Evolutionary conservation across 2,888 invertebrate species (phyloP).

Genomic region (Dynastes hyllus): DNA sequence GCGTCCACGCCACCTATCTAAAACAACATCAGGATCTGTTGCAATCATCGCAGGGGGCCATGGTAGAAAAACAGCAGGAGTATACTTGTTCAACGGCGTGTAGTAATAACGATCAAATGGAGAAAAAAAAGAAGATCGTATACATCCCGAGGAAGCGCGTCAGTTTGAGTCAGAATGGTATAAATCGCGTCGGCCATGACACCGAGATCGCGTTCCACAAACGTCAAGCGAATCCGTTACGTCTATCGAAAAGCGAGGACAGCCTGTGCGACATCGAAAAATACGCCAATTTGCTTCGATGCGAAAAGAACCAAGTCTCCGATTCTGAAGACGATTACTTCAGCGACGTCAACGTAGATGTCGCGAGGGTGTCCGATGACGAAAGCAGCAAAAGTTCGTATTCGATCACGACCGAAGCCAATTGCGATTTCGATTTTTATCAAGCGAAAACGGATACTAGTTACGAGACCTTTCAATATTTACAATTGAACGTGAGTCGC

Average conservation of each 20-base stretch:
- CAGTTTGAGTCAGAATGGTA: conserved; percentile 62
- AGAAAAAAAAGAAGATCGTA: not conserved
- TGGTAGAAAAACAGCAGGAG: not conserved
- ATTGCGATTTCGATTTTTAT: conserved; percentile 78
- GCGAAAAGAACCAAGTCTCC: conserved; percentile 47
- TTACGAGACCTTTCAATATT: conserved; percentile 43
- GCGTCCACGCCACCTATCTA: conserved; percentile 65
- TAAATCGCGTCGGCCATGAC: conserved; percentile 53
- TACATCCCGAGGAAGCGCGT: conserved; percentile 55
- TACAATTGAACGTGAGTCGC: not conserved
- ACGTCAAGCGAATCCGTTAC: conserved; percentile 18
- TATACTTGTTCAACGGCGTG: conserved; percentile 12
- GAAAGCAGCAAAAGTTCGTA: conserved; percentile 71
- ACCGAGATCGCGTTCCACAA: conserved; percentile 47
- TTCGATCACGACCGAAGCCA: conserved; percentile 78
- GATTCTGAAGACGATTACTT: conserved; percentile 67
- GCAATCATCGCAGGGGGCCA: conserved; percentile 1
- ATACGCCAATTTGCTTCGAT: conserved; percentile 44
- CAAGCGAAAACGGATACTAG: conserved; percentile 61
- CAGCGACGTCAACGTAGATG: conserved; percentile 68
- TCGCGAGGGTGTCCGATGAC: conserved; percentile 66
- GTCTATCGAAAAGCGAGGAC: conserved; percentile 68
- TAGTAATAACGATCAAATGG: conserved; percentile 12
- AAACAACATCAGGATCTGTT: conserved; percentile 58
- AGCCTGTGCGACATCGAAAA: conserved; percentile 54